These are phyloP conservation scores for Psilanteris sp. DNA, from an alignment of 1,140 invertebrate species.

Conservation along the genomic window DNA sequence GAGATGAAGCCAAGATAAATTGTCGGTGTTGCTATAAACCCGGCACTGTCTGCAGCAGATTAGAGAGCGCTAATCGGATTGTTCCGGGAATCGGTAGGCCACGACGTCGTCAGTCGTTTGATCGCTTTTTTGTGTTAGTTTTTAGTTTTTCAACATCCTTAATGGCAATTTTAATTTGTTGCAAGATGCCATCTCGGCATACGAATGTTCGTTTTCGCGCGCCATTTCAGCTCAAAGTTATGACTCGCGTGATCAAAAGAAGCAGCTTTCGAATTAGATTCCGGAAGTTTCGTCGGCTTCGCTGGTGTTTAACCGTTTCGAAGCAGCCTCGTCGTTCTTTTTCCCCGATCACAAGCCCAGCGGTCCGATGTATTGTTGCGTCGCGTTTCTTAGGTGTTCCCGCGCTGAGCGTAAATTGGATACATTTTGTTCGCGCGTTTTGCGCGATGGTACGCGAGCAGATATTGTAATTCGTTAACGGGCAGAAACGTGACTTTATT, in stretches of 20 bases:
- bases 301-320: too few relatives aligned
- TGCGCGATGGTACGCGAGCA: too few relatives aligned
- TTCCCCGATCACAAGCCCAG: too few relatives aligned
- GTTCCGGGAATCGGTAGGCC: constrained; percentile 45
- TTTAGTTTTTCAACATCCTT: constrained; percentile 17
- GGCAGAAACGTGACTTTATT: too few relatives aligned
- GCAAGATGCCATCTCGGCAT: constrained; percentile 5
- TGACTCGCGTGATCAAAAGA: background rate
- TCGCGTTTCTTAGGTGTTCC: too few relatives aligned
- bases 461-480: too few relatives aligned
- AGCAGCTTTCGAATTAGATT: too few relatives aligned
- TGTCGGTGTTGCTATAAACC: constrained; percentile 12
- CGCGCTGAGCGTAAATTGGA: too few relatives aligned
- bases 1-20: constrained; percentile 17
- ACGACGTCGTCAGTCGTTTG: constrained; percentile 27
- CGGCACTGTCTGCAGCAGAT: constrained; percentile 31
- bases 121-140: constrained; percentile 16
- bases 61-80: constrained; percentile 50
- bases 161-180: constrained; percentile 35
- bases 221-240: constrained; percentile 3
- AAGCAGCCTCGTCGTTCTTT: too few relatives aligned
- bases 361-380: too few relatives aligned
- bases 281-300: too few relatives aligned
- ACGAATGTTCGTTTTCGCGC: constrained; percentile 15
- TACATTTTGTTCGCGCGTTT: too few relatives aligned